These are phyloP conservation scores for Cryptoprocta ferox DNA, from an alignment of 2,797 vertebrate genomes.

Conservation along the genomic window DNA sequence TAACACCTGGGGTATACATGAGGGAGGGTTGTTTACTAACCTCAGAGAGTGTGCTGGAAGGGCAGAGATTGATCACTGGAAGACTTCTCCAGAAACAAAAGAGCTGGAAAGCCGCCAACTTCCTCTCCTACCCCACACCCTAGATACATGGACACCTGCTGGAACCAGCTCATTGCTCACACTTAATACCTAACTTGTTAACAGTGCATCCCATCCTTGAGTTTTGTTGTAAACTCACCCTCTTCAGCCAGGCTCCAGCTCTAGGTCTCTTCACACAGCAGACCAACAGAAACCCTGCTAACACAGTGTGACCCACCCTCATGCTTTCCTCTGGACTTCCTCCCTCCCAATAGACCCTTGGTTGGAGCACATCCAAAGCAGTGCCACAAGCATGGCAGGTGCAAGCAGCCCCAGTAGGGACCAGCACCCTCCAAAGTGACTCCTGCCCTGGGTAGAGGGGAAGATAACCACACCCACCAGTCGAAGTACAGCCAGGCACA, in stretches of 20 bases:
- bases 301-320: neutral
- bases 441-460: neutral
- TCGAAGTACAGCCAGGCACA: neutral
- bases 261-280: neutral
- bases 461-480: neutral
- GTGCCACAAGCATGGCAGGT: neutral
- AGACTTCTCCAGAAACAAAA: too few relatives aligned
- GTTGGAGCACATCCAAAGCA: neutral
- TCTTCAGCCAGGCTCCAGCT: neutral
- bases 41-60: too few relatives aligned
- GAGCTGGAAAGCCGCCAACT: too few relatives aligned
- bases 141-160: too few relatives aligned
- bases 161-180: too few relatives aligned
- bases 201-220: too few relatives aligned
- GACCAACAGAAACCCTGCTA: neutral
- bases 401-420: neutral
- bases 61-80: too few relatives aligned
- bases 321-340: neutral
- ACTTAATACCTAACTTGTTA: too few relatives aligned
- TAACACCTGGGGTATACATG: too few relatives aligned
- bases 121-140: too few relatives aligned
- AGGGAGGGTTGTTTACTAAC: too few relatives aligned
- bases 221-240: too few relatives aligned
- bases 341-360: neutral
- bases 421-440: neutral